Base-by-base conservation (phyloP, 35 echinoderm and acorn worm genomes). In the Apostichopus parvimensis region DNA sequence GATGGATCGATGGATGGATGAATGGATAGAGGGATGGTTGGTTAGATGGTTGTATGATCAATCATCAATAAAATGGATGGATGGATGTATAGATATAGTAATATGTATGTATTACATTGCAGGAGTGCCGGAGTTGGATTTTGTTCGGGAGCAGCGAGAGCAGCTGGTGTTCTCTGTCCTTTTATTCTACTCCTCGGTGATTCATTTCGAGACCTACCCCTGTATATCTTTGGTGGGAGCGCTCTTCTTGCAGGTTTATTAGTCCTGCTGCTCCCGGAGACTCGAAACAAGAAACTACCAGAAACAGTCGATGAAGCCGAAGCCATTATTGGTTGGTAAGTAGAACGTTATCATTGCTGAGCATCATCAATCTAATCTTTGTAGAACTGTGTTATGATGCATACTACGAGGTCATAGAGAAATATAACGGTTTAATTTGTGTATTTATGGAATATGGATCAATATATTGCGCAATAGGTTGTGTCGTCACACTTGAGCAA, bases 261-360 rank as follows among this genome's bases (percentile, higher is more conserved):
- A 1, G 56, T 83, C 5, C 71, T 94, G 45, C 73, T 86, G 9
- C 80, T 94, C 23, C 90, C 93, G 1, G 93, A 94, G 60, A 92
- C 93, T 4, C 23, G 20, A 45, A 66, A 88, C 14, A 57, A 4
- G 17, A 64, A 73, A 65, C 71, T 94, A 1, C 93, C 93, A 5
- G 93, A 94, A 62, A 94, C 90, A 28, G 17, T 86, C 53, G 77
- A 61, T 22, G 93, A 94, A 60, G 92, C 56, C 56, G 92, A 93
- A 79, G 15, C 71, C 11, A 17, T 56, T 62, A 79, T 60, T 10
- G 86, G 70, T 75, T 78, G 71, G 92, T 93, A 90, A 77, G 92
- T 91, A 6, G 58, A 61, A 45, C 34, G 0, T 45, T 45, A 45
- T 45, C 34, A 1, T 1, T 0, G 2, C 2, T 45, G 1, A 45